A percentile compares a stretch with the other conserved stretches of the same genome.
These are phyloP conservation scores for Aldabrachelys gigantea DNA, from an alignment of 2,113 vertebrate genomes.

Conservation along the genomic window DNA sequence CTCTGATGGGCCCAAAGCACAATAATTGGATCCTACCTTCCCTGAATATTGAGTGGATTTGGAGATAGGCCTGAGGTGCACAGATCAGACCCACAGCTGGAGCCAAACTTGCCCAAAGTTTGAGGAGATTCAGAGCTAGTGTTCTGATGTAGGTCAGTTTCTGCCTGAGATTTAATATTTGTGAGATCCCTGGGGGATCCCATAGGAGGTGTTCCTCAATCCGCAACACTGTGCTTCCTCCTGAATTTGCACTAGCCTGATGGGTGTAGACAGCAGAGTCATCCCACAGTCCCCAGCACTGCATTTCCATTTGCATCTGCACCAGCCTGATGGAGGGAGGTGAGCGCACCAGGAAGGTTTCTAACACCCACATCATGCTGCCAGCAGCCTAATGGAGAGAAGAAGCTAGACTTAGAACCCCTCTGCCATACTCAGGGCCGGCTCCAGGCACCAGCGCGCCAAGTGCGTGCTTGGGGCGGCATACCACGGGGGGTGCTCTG, in stretches of 20 bases:
- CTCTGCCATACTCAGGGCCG: fast-evolving
- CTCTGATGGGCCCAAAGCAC: background rate
- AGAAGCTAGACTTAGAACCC: background rate
- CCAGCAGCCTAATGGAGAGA: fast-evolving
- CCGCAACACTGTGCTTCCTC: fast-evolving
- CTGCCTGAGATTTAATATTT: background rate
- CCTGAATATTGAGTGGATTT: background rate
- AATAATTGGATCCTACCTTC: background rate
- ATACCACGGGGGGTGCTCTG: no score
- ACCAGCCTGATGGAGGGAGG: fast-evolving
- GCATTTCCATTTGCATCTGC: background rate
- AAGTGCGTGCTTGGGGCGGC: no score
- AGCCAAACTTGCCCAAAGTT: background rate
- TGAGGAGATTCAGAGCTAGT: fast-evolving
- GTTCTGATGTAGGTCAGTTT: background rate
- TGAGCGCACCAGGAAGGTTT: background rate
- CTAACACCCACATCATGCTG: background rate
- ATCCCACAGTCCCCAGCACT: fast-evolving
- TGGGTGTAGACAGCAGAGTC: background rate
- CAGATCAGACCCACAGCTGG: background rate
- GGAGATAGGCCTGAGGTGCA: background rate
- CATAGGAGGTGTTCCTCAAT: fast-evolving
- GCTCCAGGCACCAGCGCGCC: no score
- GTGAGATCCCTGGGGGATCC: background rate
- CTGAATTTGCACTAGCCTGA: background rate